Base-by-base conservation (phyloP, 2,797 vertebrate species). In the Allobates femoralis region DNA sequence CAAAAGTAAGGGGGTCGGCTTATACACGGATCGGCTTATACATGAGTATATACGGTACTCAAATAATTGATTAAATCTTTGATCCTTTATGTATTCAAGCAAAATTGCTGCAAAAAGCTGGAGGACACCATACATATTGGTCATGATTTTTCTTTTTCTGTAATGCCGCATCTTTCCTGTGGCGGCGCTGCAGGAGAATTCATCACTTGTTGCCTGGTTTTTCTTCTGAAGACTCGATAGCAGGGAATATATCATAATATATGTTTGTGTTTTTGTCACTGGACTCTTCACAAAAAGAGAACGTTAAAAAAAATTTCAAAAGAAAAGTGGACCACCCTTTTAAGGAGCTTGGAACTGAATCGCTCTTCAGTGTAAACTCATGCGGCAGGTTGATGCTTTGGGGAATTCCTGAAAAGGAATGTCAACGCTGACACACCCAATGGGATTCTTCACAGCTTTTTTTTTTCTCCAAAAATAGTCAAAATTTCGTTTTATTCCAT, bases 331-430 rank as follows among this genome's bases (percentile, higher is more conserved):
- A 53, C 0, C 15, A 53, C 15, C 51, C 51, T 18, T 15, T 66
- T 69, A 19, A 21, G 30, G 66, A 69, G 5, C 19, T 32, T 21
- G 21, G 5, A 26, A 66, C 34, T 3, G 1, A 18, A 32, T 11
- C 19, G 15, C 7, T 28, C 23, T 51, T 3, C 37, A 50, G 46
- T 26, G 7, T 64, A 21, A 51, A 21, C 32, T 12, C n/a, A 8
- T 23, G 41, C 16, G 53, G 62, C 46, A 32, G 26, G 37, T 28
- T 15, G 62, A 81, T 30, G 55, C 66, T 58, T 84, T 64, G 34
- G 55, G 67, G 67, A 62, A 71, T 84, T 74, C 81, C 55, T 75
- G 53, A 58, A 75, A 62, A 62, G 69, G 55, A 84, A 84, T 83
- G 34, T 55, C 28, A 8, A 6, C 14, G 64, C 28, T 23, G 60